Base-by-base conservation (phyloP, 2,797 vertebrate genomes). In the Gallirallus australis region DNA sequence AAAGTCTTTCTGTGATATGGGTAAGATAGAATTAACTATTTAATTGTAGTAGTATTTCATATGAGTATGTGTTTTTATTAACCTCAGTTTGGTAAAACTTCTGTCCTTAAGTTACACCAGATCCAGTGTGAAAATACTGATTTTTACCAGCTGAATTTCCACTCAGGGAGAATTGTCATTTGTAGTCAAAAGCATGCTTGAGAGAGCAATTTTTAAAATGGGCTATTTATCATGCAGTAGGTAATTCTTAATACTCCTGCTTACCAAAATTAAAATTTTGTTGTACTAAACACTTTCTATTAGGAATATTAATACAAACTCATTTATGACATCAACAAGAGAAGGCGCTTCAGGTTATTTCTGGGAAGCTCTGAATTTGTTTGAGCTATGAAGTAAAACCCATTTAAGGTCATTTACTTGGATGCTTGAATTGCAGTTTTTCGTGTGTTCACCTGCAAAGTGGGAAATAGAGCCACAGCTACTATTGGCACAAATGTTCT, bases 101-200 rank as follows among this genome's bases (percentile, higher is more conserved):
- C 68, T 56, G 30, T 63, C 57, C 47, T 57, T 82, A 65, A 70
- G 12, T 82, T 82, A 30, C 68, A 56, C 64, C 33, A 53, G 27
- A 56, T 92, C 53, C 60, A 53, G 18, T 53, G 27, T 87, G 69
- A 84, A 78, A 85, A 77, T 8, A 72, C 45, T 47, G 53, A 40
- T 68, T 93, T 82, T 90, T 87, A 56, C 77, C 35, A 90, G 76
- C 52, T 78, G 23, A 71, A 90, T 93, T 94, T 95, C 23, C 28
- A 35, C 37, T 60, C 23, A 8, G 52, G 42, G 52, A 45, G 70
- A 76, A 56, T 48, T 81, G 64, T 56, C 30, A 64, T 84, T 56
- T 61, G 18, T 73, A 89, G 47, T 82, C 23, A 68, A 82, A 94
- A 71, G 15, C 50, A 31, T 72, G 18, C 21, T 71, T 65, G n/a